These are phyloP conservation scores for Cheilosia urbana DNA, from an alignment of 2,888 invertebrate genomes.

Conservation along the genomic window DNA sequence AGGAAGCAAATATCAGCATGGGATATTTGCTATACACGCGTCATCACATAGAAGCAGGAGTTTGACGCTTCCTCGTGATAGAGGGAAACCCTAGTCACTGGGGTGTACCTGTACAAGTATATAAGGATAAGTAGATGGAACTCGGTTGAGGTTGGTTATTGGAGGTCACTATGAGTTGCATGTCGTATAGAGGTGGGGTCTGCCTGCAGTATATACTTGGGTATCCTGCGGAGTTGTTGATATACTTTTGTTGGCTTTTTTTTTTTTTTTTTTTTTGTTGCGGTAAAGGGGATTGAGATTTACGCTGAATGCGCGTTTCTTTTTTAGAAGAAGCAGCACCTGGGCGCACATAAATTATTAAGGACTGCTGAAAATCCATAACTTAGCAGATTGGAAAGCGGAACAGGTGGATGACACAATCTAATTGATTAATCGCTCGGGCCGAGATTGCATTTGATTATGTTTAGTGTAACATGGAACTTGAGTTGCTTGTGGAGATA, in stretches of 20 bases:
- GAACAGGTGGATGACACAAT: slow-evolving; percentile 5
- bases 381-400: slow-evolving; percentile 15
- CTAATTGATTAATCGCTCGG: slow-evolving; percentile 43
- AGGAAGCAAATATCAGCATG: slow-evolving; percentile 51
- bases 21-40: slow-evolving; percentile 35
- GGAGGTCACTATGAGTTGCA: slow-evolving; percentile 60
- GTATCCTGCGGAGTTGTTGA: slow-evolving; percentile 28
- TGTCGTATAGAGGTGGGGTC: slow-evolving; percentile 43
- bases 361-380: slow-evolving; percentile 5
- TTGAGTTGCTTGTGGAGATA: neutral
- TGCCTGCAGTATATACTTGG: neutral
- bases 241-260: slow-evolving; percentile 1
- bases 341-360: slow-evolving; percentile 48
- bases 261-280: too few species aligned
- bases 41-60: slow-evolving; percentile 39
- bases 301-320: slow-evolving; percentile 31
- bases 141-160: slow-evolving; percentile 37
- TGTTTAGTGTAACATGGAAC: neutral
- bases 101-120: slow-evolving; percentile 1
- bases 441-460: neutral
- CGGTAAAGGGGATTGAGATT: slow-evolving; percentile 37
- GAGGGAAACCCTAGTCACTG: slow-evolving; percentile 5
- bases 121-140: slow-evolving; percentile 1
- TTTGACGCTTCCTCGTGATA: slow-evolving; percentile 30
- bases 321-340: slow-evolving; percentile 14